Evolutionary conservation across 2,797 vertebrate genomes (phyloP).

Genomic region (Chrosomus eos): DNA sequence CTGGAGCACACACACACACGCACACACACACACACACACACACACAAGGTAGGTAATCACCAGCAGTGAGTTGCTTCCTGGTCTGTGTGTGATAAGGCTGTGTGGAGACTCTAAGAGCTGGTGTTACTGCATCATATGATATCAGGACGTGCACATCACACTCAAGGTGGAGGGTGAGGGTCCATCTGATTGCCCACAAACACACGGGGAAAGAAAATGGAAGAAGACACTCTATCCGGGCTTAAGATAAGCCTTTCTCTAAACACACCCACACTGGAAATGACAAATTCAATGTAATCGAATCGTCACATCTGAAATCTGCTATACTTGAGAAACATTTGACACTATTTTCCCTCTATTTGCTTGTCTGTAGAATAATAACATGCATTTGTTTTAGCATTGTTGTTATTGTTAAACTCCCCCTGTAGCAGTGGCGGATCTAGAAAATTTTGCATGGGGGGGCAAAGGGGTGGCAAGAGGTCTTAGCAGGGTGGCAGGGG

Average conservation of each 20-base stretch:
- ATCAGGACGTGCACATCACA: slow-evolving; percentile 30
- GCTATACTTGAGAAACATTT: neutral
- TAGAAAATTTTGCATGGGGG: too few relatives aligned
- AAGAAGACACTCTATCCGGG: slow-evolving; percentile 8
- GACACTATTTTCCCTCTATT: neutral
- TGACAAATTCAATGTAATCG: slow-evolving; percentile 9
- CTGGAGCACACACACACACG: slow-evolving; percentile 28
- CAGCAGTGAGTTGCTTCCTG: slow-evolving; percentile 55
- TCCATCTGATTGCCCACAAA: slow-evolving; percentile 38
- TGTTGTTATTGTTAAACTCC: neutral
- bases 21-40: slow-evolving; percentile 23
- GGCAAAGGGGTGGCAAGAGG: too few relatives aligned
- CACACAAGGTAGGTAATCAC: slow-evolving; percentile 52
- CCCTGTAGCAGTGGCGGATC: too few relatives aligned
- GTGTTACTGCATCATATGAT: slow-evolving; percentile 38
- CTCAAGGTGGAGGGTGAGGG: slow-evolving; percentile 22
- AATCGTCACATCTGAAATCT: neutral
- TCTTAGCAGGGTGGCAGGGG: too few relatives aligned
- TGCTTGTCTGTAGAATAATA: neutral
- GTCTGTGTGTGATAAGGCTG: slow-evolving; percentile 56
- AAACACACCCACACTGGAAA: neutral
- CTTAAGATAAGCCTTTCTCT: slow-evolving; percentile 2
- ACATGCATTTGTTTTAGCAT: neutral
- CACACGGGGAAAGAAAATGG: slow-evolving; percentile 18
- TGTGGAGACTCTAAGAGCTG: slow-evolving; percentile 32